Base-by-base conservation (phyloP, 2,113 vertebrate genomes). In the Montifringilla adamsi region DNA sequence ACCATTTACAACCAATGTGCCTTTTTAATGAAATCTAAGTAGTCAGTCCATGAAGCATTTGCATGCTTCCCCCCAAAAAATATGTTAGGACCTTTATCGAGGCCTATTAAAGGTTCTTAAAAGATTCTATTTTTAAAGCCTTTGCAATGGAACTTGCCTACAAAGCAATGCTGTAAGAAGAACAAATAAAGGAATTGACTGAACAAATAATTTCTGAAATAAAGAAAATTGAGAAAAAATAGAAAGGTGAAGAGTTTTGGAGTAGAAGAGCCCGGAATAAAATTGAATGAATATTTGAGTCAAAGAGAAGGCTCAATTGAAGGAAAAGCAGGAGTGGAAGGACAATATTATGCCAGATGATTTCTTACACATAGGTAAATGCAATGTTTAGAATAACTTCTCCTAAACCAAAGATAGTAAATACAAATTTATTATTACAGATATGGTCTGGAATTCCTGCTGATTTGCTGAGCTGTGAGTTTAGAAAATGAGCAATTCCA, bases 1-100 rank as follows among this genome's bases (percentile, higher is more conserved):
- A 41, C 39, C 39, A 41, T 41, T 41, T 41, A 41, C 6, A 77
- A 12, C 2, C 13, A 30, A 24, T 17, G 21, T 22, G 6, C 1
- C 4, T 35, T 72, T 84, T 33, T 21, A 37, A 63, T n/a, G 47
- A 70, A 89, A 78, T 47, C 5, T 41, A 52, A 50, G 1, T 28
- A 46, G 16, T 59, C 5, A 26, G 1, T 47, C 21, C 14, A 28
- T 59, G 33, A 4, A 74, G 39, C 74, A 78, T 84, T 70, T 43
- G 2, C 8, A 30, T 0, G 2, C 1, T 59, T 84, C 7, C 2
- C 13, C 17, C 6, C 3, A 1, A 5, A 10, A 46, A 43, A 15
- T 16, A n/a, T 19, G 8, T 55, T 53, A 55, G 31, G 27, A 39
- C 9, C 4, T 90, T 68, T 74, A 41, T 28, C 3, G 5, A 55